Base-by-base conservation (phyloP, 2,113 vertebrate species). In the Nerophis lumbriciformis region DNA sequence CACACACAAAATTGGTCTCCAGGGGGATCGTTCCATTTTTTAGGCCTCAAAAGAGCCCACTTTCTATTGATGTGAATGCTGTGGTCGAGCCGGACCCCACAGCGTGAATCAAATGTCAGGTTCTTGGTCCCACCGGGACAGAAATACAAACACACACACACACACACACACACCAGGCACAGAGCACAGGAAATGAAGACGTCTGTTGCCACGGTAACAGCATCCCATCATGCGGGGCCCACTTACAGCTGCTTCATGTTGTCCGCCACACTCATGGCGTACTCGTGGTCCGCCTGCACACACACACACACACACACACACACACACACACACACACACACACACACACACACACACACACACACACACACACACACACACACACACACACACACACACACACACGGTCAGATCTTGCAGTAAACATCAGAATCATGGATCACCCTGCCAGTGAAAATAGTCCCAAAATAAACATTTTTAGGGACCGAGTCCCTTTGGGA, bases 231-330 rank as follows among this genome's bases (percentile, higher is more conserved):
- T 78, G 44, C 57, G 61, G 61, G 53, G 7, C 38, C 15, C 63
- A 90, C 90, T 90, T 71, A 91, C 90, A 90, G 83, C 83, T 73
- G 87, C 81, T 88, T 89, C 67, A 91, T 83, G 85, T 85, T 89
- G 52, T 90, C 88, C 50, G 90, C 87, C 69, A 91, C 88, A 64
- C 82, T 79, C 82, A 78, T 87, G 79, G 89, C 87, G 0, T 90
- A 91, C 71, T 91, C 88, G 70, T 83, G 89, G 75, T 91, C 89
- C 9, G 89, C 87, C 90, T 90, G 79, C 6, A 73, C 16, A 76
- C 56, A 73, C 45, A 75, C 16, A 66, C 28, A 66, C 52, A 62
- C 42, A 61, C 28, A 71, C 28, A 69, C 39, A 50, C 37, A 56
- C 49, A 44, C 38, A 60, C 16, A 53, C 16, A 53, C 28, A 53